Base-by-base conservation (phyloP, 2,888 invertebrate genomes). In the Troides oblongomaculatus region DNA sequence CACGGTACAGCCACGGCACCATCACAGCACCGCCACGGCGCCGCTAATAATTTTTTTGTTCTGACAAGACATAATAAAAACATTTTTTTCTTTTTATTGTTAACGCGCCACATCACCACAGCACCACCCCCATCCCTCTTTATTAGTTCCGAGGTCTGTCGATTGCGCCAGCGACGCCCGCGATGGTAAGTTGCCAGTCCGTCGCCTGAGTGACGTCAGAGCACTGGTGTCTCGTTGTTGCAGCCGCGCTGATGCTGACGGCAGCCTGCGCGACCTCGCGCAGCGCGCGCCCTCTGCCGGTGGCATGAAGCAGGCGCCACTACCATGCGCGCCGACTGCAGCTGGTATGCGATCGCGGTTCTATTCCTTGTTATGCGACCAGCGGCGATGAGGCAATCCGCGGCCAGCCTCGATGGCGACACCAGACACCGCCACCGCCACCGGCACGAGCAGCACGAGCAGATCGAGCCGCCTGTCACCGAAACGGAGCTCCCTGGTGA, bases 401-500 rank as follows among this genome's bases (percentile, higher is more conserved):
- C 30, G 3, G 30, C 3, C 30, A 30, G 30, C 30, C 30, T 30
- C 30, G 30, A 30, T 30, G 3, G 30, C 30, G 89, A 89, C 80
- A 86, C 88, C 50, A 78, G 78, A 39, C 90, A 88, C 72, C 90
- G 90, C 64, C 90, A 89, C 74, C 78, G 89, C 36, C 89, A 90
- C 69, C 84, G 87, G 69, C 90, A 90, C 70, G 89, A 88, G 83
- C 84, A 84, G 71, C 76, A 30, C 30, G 89, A 88, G 83, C 84
- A 84, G 71, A 30, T 75, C 70, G 89, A 88, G 83, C 84, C 84
- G 71, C 76, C 75, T 10, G 77, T 72, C 68, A 62, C 77, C 46
- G 25, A 75, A 21, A 81, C 84, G 36, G 71, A 75, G 0, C 75
- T 78, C 17, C 79, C 80, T 43, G 78, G 81, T 25, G 79, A 39